A percentile compares a stretch with the other conserved stretches of the same genome.
Evolutionary conservation across 2,113 vertebrate genomes (phyloP).

Genomic region (Campylomormyrus numenius): DNA sequence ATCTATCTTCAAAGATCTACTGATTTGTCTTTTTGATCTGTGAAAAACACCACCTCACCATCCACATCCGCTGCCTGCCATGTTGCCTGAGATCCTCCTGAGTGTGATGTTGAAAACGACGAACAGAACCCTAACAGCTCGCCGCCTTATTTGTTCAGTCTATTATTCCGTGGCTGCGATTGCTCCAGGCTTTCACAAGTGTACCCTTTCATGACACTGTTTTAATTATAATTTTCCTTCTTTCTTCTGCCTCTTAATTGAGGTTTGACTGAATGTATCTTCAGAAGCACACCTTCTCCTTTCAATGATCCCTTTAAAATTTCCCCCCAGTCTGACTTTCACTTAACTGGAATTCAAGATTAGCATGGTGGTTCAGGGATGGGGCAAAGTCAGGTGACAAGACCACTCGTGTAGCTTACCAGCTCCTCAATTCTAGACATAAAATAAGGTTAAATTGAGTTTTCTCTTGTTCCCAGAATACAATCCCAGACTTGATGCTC

Average conservation of each 20-base stretch:
- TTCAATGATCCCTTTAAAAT: background rate
- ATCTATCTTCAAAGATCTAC: background rate
- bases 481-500: background rate
- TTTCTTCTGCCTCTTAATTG: background rate
- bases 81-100: background rate
- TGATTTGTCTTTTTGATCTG: background rate
- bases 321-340: background rate
- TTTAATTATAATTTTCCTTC: background rate
- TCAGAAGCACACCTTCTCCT: background rate
- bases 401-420: background rate
- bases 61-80: background rate
- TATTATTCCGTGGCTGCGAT: background rate
- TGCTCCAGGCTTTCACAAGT: background rate
- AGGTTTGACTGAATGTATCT: background rate
- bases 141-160: background rate
- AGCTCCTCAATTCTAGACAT: background rate
- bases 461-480: background rate
- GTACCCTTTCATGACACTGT: background rate
- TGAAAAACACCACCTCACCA: background rate
- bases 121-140: background rate
- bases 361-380: background rate
- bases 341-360: background rate
- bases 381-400: background rate
- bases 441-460: background rate
- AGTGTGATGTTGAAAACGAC: background rate